Evolutionary conservation across 35 echinoderm and acorn worm species (phyloP).

Genomic region (Patiria miniata): DNA sequence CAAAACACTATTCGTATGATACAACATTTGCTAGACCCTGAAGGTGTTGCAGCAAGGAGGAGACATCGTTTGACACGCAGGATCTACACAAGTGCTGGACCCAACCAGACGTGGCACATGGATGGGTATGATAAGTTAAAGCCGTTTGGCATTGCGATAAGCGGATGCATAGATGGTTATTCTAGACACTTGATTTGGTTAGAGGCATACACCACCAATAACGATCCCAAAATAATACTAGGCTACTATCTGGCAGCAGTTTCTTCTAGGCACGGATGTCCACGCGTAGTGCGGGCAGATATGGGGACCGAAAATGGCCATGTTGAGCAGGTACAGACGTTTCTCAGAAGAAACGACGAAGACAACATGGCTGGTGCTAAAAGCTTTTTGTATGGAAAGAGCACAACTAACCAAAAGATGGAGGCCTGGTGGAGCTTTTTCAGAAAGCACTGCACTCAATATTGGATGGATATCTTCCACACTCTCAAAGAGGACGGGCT

Average conservation of each 20-base stretch:
- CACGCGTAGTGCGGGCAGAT: slow-evolving; percentile 8
- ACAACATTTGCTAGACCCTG: slow-evolving; percentile 17
- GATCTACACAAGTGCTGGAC: background rate
- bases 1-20: background rate
- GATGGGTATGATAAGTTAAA: slow-evolving; percentile 36
- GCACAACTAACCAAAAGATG: slow-evolving; percentile 72
- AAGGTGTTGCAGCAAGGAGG: background rate
- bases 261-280: background rate
- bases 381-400: slow-evolving; percentile 70
- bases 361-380: slow-evolving; percentile 63
- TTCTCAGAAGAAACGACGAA: slow-evolving; percentile 45
- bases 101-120: slow-evolving; percentile 29
- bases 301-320: slow-evolving; percentile 33
- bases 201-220: slow-evolving; percentile 17
- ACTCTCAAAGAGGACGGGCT: slow-evolving; percentile 59
- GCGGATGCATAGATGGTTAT: slow-evolving; percentile 34
- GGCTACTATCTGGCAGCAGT: slow-evolving; percentile 18
- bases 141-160: slow-evolving; percentile 27
- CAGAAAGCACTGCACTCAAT: slow-evolving; percentile 62
- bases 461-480: slow-evolving; percentile 71
- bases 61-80: slow-evolving; percentile 2
- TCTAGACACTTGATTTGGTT: slow-evolving; percentile 22
- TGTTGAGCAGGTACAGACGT: slow-evolving; percentile 20
- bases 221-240: slow-evolving; percentile 1
- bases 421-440: slow-evolving; percentile 78